Evolutionary conservation across 1,140 invertebrate genomes (phyloP).

Genomic region (Eupristina koningsbergeri): DNA sequence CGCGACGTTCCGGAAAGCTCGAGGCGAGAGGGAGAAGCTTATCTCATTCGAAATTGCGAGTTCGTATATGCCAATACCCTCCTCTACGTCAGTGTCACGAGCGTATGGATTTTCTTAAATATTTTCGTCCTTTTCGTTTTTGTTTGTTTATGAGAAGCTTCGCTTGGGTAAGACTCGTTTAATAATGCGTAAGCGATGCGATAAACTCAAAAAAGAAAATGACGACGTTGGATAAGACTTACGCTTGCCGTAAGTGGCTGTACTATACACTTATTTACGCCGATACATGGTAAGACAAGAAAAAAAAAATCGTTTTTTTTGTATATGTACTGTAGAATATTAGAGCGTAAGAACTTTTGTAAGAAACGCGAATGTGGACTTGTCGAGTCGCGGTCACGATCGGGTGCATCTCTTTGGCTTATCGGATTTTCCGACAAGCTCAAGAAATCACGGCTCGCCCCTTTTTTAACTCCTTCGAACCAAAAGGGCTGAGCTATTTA

Average conservation of each 20-base stretch:
- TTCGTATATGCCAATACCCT: background rate
- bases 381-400: slow-evolving; percentile 42
- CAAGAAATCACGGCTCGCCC: background rate
- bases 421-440: background rate
- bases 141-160: slow-evolving; percentile 10
- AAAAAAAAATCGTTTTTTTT: slow-evolving; percentile 63
- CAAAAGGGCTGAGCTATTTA: background rate
- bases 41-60: background rate
- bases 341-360: slow-evolving; percentile 65
- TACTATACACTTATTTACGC: slow-evolving; percentile 60
- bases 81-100: background rate
- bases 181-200: slow-evolving; percentile 18
- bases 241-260: slow-evolving; percentile 37
- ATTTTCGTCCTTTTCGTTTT: slow-evolving; percentile 27
- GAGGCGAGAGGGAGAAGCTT: background rate
- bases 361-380: slow-evolving; percentile 54
- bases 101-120: background rate
- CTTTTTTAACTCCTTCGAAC: background rate
- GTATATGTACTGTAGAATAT: slow-evolving; percentile 72
- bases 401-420: slow-evolving; percentile 24
- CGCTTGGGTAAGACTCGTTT: slow-evolving; percentile 1
- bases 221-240: background rate
- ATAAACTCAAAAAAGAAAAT: slow-evolving; percentile 8
- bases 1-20: slow-evolving; percentile 2
- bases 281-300: slow-evolving; percentile 59